Conservation (phyloP, 2,888 invertebrate genomes). For the Drosophila meridiana region DNA sequence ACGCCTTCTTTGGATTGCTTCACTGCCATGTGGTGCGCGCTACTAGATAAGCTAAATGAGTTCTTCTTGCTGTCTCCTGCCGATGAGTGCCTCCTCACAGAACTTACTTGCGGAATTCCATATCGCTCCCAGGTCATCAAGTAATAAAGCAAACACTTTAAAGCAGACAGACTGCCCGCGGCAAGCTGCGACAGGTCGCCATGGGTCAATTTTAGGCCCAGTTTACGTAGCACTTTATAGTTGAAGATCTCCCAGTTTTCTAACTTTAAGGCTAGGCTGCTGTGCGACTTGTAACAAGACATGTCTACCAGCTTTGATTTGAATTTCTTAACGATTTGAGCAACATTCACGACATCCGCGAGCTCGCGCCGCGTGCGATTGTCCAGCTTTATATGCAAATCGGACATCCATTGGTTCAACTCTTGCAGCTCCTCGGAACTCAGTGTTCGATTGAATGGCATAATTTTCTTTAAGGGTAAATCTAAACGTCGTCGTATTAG, state of each 20-base stretch:
- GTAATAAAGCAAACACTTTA: slow-evolving; percentile 2
- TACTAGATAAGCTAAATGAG: background rate
- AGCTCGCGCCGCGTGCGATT: slow-evolving; percentile 59
- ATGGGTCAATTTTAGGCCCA: slow-evolving; percentile 87
- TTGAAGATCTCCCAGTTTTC: slow-evolving; percentile 92
- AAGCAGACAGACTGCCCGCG: slow-evolving; percentile 45
- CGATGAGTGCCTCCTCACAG: background rate
- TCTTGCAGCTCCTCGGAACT: slow-evolving; percentile 44
- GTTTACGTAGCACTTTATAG: slow-evolving; percentile 89
- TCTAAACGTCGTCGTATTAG: slow-evolving; percentile 1
- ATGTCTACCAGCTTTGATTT: background rate
- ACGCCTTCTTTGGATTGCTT: background rate
- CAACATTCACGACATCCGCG: slow-evolving; percentile 74
- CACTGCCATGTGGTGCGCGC: too few relatives aligned
- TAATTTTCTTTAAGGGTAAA: background rate
- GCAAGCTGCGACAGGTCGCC: slow-evolving; percentile 88
- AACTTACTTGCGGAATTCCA: accelerated
- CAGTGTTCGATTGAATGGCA: slow-evolving; percentile 26
- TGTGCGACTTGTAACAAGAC: background rate
- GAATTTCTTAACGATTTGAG: background rate
- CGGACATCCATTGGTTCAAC: slow-evolving; percentile 83
- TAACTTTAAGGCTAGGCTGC: background rate
- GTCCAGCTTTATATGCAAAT: slow-evolving; percentile 80
- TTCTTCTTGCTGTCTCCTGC: background rate
- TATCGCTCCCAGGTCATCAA: background rate